Percentiles rank a stretch among this genome's conserved stretches.
Conservation (phyloP, 2,888 invertebrate species). For the Melanargia galathea region DNA sequence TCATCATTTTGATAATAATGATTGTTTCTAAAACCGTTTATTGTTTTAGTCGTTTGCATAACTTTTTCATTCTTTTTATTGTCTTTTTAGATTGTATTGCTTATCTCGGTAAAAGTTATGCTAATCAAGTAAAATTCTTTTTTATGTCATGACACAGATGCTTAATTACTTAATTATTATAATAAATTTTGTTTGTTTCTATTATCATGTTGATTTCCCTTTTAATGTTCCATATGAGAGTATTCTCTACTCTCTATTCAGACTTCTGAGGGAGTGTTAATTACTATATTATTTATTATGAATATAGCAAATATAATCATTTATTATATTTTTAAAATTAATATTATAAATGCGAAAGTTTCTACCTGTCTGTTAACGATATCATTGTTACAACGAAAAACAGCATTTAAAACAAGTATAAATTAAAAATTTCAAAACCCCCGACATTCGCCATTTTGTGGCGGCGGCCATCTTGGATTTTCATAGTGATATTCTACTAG, state of each 20-base stretch:
- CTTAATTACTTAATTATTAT: background rate
- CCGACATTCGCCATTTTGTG: too few relatives aligned
- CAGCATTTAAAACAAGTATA: too few relatives aligned
- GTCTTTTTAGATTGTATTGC: background rate
- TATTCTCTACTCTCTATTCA: background rate
- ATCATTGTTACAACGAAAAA: too few relatives aligned
- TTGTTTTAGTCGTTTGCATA: background rate
- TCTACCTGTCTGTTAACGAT: too few relatives aligned
- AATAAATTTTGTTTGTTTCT: conserved; percentile 3
- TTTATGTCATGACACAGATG: background rate
- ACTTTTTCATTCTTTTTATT: background rate
- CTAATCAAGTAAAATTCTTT: background rate
- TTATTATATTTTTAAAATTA: too few relatives aligned
- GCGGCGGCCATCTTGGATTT: too few relatives aligned
- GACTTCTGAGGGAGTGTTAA: background rate
- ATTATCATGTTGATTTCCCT: background rate
- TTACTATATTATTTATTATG: too few relatives aligned
- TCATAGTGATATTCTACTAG: too few relatives aligned
- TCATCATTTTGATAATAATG: conserved; percentile 14
- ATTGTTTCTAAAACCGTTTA: conserved; percentile 11
- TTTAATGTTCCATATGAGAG: background rate
- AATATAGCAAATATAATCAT: too few relatives aligned
- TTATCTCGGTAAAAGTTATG: background rate
- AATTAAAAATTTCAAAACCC: too few relatives aligned
- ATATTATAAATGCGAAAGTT: too few relatives aligned